Conservation (phyloP, 1,140 invertebrate genomes). For the Alviniconcha marisindica region DNA sequence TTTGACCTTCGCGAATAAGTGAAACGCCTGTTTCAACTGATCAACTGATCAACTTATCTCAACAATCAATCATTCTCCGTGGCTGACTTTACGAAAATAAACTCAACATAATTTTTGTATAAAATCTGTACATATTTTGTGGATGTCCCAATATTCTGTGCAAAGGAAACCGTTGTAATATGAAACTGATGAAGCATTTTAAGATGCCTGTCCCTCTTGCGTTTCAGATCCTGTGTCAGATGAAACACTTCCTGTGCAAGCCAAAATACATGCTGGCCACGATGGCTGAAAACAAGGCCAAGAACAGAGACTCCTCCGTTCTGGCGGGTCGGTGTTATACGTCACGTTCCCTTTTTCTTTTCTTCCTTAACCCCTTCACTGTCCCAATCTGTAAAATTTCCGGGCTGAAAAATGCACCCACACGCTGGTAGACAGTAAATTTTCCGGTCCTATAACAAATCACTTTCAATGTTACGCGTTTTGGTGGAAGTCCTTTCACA, state of each 20-base stretch:
- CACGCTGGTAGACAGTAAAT: too few species aligned
- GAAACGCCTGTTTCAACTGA: too few species aligned
- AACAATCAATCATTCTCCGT: neutral
- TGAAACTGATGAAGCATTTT: neutral
- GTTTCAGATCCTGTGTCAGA: constrained; percentile 92
- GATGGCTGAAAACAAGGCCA: neutral
- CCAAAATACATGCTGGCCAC: constrained; percentile 31
- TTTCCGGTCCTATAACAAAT: too few species aligned
- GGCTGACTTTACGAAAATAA: neutral
- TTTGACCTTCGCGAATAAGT: too few species aligned
- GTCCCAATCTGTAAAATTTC: too few species aligned
- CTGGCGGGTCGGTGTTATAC: neutral
- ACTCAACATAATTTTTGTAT: neutral
- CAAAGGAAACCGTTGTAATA: neutral
- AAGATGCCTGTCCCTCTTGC: constrained; percentile 35
- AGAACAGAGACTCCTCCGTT: neutral
- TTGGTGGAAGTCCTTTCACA: too few species aligned
- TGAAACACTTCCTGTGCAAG: constrained; percentile 75
- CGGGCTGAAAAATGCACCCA: too few species aligned
- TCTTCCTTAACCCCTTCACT: too few species aligned
- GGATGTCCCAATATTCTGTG: neutral
- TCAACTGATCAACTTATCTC: neutral
- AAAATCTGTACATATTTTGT: neutral
- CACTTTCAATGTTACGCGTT: too few species aligned
- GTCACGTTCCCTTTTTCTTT: too few species aligned